Conservation (phyloP, 37 sponge, comb jelly and placozoan species). For the Mnemiopsis leidyi region DNA sequence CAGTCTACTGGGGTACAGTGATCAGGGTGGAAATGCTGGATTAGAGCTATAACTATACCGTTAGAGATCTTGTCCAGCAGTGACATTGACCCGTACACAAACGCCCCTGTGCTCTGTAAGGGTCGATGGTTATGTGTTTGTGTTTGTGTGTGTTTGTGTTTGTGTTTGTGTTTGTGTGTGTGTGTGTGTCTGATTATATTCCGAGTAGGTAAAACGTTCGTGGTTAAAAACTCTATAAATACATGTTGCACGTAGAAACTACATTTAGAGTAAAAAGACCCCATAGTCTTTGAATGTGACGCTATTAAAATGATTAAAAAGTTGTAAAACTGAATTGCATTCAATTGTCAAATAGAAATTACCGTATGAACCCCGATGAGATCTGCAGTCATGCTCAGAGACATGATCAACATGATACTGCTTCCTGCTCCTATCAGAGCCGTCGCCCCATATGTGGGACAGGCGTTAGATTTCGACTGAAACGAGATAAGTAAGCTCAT, state of each 20-base stretch:
- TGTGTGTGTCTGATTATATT: no score
- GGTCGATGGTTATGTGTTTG: no score
- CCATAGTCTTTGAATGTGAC: no score
- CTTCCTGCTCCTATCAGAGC: constrained; percentile 82
- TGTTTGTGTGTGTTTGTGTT: no score
- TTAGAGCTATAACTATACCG: constrained; percentile 81
- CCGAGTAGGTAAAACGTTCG: no score
- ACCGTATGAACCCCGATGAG: constrained; percentile 82
- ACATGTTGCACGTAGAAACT: no score
- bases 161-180: no score
- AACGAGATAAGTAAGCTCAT: no score
- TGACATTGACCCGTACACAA: constrained; percentile 96
- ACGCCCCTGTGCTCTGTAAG: constrained; percentile 88
- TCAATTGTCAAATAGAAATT: constrained; percentile 3
- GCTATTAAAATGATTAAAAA: no score
- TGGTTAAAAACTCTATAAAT: no score
- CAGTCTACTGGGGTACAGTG: neutral
- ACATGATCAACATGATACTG: constrained; percentile 79
- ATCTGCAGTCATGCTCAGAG: constrained; percentile 89
- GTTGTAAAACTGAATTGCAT: no score
- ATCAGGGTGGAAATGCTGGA: constrained; percentile 87
- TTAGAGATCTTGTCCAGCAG: constrained; percentile 93
- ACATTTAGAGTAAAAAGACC: no score
- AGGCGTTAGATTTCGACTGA: neutral
- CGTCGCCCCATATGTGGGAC: constrained; percentile 72